Base-by-base conservation (phyloP, 2,797 vertebrate genomes). In the Anguilla megastoma region DNA sequence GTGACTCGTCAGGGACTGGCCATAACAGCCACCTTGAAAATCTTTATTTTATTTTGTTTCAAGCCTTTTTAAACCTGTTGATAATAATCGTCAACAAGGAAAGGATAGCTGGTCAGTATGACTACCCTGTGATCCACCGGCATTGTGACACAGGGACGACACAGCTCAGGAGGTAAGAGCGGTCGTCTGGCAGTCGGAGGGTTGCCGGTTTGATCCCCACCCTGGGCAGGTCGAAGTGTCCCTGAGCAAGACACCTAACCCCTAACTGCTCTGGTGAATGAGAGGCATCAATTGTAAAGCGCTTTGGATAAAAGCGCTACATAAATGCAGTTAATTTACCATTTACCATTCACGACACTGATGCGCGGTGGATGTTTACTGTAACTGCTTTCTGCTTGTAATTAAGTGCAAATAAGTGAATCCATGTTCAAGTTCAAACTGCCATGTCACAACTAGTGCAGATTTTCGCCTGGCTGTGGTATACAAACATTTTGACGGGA, bases 391-490 rank as follows among this genome's bases (percentile, higher is more conserved):
- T 18, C 33, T 69, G 2, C 2, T 69, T 10, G 30, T 86, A 36
- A 50, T 41, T 24, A 86, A 48, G 14, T 52, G 60, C 56, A 16
- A 24, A 71, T 50, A 16, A 41, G 48, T 50, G 45, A 69, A 86
- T n/a, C 63, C 21, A n/a, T n/a, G 10, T 10, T 30, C 45, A 2
- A 54, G 56, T 85, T 60, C 56, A 86, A 86, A 86, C 24, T 52
- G 85, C 45, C 85, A 86, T 50, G 85, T 71, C 63, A 86, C 33
- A 52, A 71, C 41, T 33, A 71, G 41, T 69, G 36, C 33, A 69
- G 24, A 69, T 86, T 41, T 69, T 41, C 52, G 63, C 9, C 41
- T 27, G 41, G 41, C 12, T 33, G n/a, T 24, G 18, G 58, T 69
- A 71, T 12, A 82, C 79, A 82, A 82, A 7, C n/a, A 24, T 24